These are phyloP conservation scores for Kryphioiulus occultus DNA, from an alignment of 2,888 invertebrate genomes.

Conservation along the genomic window DNA sequence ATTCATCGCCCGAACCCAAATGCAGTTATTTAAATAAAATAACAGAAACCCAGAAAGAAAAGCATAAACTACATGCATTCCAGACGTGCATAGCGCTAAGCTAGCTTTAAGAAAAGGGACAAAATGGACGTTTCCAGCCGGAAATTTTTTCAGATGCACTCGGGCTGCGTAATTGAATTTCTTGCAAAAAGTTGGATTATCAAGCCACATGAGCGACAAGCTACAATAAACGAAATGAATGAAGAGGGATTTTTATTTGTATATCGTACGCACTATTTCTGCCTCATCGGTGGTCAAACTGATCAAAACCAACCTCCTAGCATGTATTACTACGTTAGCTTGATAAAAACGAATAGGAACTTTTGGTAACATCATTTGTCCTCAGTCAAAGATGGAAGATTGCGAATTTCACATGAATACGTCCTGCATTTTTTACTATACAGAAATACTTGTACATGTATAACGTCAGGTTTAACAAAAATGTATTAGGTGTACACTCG, in stretches of 20 bases:
- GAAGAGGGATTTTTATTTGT: background rate
- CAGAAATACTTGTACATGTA: too few relatives aligned
- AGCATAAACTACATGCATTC: background rate
- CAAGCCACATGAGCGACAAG: background rate
- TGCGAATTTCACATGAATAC: too few relatives aligned
- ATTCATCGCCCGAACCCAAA: constrained; percentile 26
- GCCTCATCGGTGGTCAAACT: background rate
- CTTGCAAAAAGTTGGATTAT: background rate
- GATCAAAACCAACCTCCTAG: background rate
- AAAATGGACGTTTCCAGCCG: background rate
- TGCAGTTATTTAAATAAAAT: constrained; percentile 35
- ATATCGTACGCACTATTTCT: background rate
- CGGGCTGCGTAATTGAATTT: background rate
- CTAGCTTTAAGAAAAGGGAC: background rate
- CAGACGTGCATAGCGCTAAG: background rate
- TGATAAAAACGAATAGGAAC: background rate
- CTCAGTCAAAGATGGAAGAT: too few relatives aligned
- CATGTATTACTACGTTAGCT: background rate
- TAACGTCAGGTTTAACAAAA: too few relatives aligned
- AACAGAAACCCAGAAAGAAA: constrained; percentile 3
- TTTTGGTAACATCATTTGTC: background rate
- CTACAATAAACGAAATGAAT: background rate
- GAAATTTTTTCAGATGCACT: background rate
- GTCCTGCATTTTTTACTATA: too few relatives aligned
- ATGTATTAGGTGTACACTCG: too few relatives aligned